Base-by-base conservation (phyloP, 2,797 vertebrate genomes). In the Neostethus bicornis region DNA sequence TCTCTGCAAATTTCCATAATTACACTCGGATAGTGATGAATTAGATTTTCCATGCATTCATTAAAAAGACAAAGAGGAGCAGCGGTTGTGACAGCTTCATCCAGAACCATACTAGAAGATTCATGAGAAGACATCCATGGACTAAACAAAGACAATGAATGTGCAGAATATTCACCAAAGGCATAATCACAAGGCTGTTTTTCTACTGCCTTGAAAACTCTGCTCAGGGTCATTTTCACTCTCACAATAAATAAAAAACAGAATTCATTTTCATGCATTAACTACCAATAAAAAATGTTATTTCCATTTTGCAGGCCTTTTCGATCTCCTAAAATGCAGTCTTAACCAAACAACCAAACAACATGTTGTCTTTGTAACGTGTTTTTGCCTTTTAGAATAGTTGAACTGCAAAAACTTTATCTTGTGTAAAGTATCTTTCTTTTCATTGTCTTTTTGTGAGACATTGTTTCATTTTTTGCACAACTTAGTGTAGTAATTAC, bases 1-100 rank as follows among this genome's bases (percentile, higher is more conserved):
- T 75, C 70, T 63, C 67, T 32, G 37, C 68, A 79, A 81, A 84
- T 82, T 78, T 87, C 75, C 84, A 80, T 87, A 84, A 84, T 85
- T 78, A 85, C 73, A 46, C 46, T 70, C 24, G 49, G 64, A 66
- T 73, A 39, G 59, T 76, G 81, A 85, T 78, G 79, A 85, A 88
- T 79, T 64, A 66, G 76, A 71, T 62, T 83, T 41, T 4, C 60
- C 67, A 63, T 70, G 57, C 62, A 63, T 73, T 70, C 47, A 63
- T 66, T 73, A 67, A 75, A 61, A 58, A 70, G 73, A 83, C 42
- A 67, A 71, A 81, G 76, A 80, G 48, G 59, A 71, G 64, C 63
- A 55, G 71, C 35, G 41, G 70, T 70, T 77, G 75, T 76, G 81
- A 87, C 75, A 61, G 65, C 72, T 87, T 78, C 76, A 84, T 84